Evolutionary conservation across 2,113 vertebrate genomes (phyloP).

Genomic region (Odocoileus hemionus): DNA sequence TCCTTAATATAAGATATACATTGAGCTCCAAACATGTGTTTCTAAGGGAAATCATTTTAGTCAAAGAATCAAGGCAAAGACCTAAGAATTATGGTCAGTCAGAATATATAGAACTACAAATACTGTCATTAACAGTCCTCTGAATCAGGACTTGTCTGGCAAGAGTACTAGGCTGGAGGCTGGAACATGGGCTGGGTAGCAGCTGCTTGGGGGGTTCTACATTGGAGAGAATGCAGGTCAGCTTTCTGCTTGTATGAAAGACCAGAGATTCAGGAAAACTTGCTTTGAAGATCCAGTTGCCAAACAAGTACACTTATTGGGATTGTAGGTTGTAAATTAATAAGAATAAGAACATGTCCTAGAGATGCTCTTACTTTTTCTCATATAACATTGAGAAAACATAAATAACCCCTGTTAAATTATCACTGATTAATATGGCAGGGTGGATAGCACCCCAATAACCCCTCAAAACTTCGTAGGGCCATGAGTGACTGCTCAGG

Average conservation of each 20-base stretch:
- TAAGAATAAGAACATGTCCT: background rate
- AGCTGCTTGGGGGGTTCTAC: background rate
- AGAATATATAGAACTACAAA: background rate
- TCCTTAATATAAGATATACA: background rate
- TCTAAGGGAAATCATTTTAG: background rate
- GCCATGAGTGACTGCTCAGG: background rate
- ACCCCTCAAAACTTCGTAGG: background rate
- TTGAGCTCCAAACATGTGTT: background rate
- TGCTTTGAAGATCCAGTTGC: background rate
- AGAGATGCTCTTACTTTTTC: background rate
- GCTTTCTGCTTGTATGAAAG: background rate
- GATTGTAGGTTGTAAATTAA: background rate
- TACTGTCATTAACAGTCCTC: background rate
- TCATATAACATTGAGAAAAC: background rate
- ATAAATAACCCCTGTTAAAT: background rate
- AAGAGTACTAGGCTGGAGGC: background rate
- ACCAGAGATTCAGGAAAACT: background rate
- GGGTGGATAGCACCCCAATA: background rate
- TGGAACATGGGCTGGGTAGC: rapidly evolving
- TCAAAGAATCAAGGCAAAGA: background rate
- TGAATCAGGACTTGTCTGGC: background rate
- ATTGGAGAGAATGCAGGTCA: rapidly evolving
- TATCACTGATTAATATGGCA: background rate
- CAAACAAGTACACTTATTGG: background rate
- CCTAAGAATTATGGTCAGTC: background rate